These are phyloP conservation scores for Pristiophorus japonicus DNA, from an alignment of 2,113 vertebrate genomes.

Conservation along the genomic window DNA sequence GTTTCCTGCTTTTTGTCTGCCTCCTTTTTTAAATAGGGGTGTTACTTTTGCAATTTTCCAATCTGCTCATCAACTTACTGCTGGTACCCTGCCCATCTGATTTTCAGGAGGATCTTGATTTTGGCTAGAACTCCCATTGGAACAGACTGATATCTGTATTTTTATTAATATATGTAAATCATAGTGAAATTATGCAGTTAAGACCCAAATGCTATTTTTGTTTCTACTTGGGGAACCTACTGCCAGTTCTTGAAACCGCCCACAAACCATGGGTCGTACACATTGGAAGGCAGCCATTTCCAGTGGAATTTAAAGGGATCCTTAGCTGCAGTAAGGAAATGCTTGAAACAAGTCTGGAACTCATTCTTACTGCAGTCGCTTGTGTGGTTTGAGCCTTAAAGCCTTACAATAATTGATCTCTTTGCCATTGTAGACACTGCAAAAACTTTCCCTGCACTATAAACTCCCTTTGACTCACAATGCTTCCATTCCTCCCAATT, in stretches of 20 bases:
- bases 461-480: not conserved
- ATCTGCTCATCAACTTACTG: not conserved
- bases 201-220: not conserved
- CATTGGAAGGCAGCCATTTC: not conserved
- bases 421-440: not conserved
- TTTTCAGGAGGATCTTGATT: not conserved
- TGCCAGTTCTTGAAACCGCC: not conserved
- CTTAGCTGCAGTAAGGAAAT: not conserved
- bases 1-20: no score
- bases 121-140: not conserved
- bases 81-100: not conserved
- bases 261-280: not conserved
- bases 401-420: not conserved
- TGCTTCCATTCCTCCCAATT: not conserved
- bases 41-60: no score
- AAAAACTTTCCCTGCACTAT: not conserved
- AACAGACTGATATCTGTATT: not conserved
- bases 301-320: not conserved
- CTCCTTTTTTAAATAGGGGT: no score
- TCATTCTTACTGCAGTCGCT: not conserved
- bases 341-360: not conserved
- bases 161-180: not conserved
- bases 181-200: not conserved
- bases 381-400: not conserved
- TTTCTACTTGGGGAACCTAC: no score